These are phyloP conservation scores for Apodemus speciosus DNA, from an alignment of 2,113 vertebrate genomes.

Conservation along the genomic window DNA sequence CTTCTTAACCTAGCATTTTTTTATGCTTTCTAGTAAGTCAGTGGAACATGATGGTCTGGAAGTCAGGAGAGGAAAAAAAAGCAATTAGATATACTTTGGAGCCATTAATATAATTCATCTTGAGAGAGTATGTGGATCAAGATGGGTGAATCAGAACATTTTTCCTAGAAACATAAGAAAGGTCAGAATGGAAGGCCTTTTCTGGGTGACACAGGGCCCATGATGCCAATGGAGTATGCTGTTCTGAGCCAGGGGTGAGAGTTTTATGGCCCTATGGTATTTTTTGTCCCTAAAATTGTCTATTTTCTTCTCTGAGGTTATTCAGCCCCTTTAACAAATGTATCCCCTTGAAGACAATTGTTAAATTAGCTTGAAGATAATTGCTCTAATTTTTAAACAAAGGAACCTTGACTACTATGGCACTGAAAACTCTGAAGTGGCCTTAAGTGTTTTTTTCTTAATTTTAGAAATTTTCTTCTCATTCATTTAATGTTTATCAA, in stretches of 20 bases:
- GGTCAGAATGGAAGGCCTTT: neutral
- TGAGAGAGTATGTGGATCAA: neutral
- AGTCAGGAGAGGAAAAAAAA: conserved; percentile 14
- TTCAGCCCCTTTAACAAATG: neutral
- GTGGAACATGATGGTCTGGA: conserved; percentile 14
- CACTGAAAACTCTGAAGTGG: conserved; percentile 42
- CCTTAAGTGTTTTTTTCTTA: conserved; percentile 21
- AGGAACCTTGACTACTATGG: neutral
- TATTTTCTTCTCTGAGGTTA: neutral
- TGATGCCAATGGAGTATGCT: neutral
- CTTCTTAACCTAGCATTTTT: conserved; percentile 1
- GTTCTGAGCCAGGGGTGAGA: neutral
- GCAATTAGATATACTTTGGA: neutral
- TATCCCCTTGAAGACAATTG: neutral
- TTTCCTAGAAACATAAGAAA: neutral
- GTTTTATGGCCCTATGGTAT: neutral
- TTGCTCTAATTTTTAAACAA: conserved; percentile 33
- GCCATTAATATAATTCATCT: conserved; percentile 15
- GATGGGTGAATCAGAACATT: neutral
- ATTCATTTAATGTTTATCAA: conserved; percentile 55
- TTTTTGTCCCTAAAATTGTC: neutral
- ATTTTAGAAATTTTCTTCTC: conserved; percentile 46
- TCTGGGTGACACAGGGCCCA: neutral
- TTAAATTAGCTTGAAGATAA: conserved; percentile 48
- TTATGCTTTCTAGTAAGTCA: conserved; percentile 13